A percentile compares a stretch with the other conserved stretches of the same genome.
Evolutionary conservation across 2,113 vertebrate species (phyloP).

Genomic region (Ictalurus furcatus): DNA sequence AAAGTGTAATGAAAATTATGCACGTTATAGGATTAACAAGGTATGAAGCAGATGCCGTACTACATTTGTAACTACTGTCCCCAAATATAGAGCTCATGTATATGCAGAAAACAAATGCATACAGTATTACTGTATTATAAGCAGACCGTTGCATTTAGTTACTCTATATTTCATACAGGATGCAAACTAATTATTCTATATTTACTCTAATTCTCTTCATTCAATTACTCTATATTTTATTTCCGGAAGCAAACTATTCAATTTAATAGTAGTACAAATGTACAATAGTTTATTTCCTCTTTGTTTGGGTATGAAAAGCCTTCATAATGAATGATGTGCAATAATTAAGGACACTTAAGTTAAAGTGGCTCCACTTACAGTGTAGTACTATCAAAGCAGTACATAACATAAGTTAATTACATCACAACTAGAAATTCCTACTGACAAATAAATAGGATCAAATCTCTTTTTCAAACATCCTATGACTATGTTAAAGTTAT

Average conservation of each 20-base stretch:
- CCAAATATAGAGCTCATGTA: neutral
- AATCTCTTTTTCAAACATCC: neutral
- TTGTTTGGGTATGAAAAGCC: neutral
- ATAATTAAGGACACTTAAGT: neutral
- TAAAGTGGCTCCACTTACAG: neutral
- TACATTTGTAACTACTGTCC: neutral
- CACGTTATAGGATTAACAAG: neutral
- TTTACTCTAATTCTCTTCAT: too few relatives aligned
- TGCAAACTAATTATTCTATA: too few relatives aligned
- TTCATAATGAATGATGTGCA: neutral
- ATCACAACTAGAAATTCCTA: neutral
- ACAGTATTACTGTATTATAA: neutral
- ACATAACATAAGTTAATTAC: neutral
- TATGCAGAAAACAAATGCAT: neutral
- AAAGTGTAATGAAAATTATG: neutral
- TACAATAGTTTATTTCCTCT: neutral
- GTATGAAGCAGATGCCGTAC: neutral
- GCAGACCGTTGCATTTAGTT: neutral
- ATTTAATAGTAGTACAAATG: neutral
- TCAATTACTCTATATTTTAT: too few relatives aligned
- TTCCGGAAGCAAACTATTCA: too few relatives aligned
- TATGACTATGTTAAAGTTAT: neutral
- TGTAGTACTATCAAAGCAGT: neutral
- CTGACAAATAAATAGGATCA: neutral
- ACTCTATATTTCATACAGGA: neutral